phyloP scores from a whole-genome alignment of 2,113 vertebrate species.

The Phalacrocorax brasilianus region DNA sequence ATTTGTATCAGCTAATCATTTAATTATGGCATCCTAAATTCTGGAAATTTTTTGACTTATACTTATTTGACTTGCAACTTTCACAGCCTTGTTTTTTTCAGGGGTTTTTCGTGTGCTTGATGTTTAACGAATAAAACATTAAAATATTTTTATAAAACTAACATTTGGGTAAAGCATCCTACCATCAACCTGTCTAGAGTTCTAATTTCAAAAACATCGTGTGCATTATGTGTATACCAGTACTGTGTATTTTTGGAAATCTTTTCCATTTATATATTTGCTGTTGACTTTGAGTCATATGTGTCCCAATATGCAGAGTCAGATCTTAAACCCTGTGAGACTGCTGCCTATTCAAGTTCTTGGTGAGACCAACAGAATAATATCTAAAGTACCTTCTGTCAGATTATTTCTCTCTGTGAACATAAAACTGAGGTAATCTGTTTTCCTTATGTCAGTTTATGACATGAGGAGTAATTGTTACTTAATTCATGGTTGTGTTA shows the following conservation, averaged over 20 bases:
- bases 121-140: not conserved
- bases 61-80: not conserved
- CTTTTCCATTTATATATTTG: fast-evolving
- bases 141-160: not conserved
- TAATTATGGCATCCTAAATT: not conserved
- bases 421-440: not conserved
- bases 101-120: not conserved
- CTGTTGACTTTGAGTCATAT: not conserved
- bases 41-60: not conserved
- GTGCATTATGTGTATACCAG: not conserved
- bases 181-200: not conserved
- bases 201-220: not conserved
- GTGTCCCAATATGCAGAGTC: not conserved
- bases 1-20: not conserved
- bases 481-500: not conserved
- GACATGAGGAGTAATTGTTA: not conserved
- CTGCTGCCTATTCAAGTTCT: not conserved
- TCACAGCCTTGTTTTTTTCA: not conserved
- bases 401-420: not conserved
- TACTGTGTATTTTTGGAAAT: not conserved
- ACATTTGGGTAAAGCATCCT: not conserved
- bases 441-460: not conserved
- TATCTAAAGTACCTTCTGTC: not conserved
- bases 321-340: not conserved
- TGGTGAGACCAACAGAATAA: not conserved